These are phyloP conservation scores for Channa striata DNA, from an alignment of 2,797 vertebrate species.

Conservation along the genomic window DNA sequence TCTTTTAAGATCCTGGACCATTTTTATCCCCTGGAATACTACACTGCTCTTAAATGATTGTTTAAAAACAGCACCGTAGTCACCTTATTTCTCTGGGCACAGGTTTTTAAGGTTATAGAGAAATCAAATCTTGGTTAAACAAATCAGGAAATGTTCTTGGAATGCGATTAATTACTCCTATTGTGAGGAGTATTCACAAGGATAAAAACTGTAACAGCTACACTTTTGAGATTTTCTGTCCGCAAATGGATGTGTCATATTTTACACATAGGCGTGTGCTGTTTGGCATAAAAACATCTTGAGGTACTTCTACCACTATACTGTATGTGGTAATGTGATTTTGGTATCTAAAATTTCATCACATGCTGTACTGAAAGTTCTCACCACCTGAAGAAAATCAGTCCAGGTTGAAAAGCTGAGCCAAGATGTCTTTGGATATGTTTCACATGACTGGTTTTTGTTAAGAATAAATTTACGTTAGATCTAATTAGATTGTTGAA, in stretches of 20 bases:
- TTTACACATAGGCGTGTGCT: constrained; percentile 43
- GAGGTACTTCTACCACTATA: constrained; percentile 54
- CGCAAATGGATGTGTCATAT: constrained; percentile 24
- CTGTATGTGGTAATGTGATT: constrained; percentile 56
- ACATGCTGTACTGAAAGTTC: constrained; percentile 46
- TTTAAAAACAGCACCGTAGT: constrained; percentile 14
- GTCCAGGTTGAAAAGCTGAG: constrained; percentile 21
- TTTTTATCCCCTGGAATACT: constrained; percentile 26
- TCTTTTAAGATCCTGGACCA: constrained; percentile 28
- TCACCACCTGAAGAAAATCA: constrained; percentile 32
- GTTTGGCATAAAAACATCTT: constrained; percentile 47
- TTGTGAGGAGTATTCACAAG: constrained; percentile 11
- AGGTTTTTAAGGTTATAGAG: constrained; percentile 1
- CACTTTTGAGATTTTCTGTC: constrained; percentile 24
- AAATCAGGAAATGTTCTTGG: constrained; percentile 10
- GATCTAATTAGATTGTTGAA: constrained; percentile 5
- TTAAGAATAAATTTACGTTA: constrained; percentile 24
- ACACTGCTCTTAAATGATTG: constrained; percentile 26
- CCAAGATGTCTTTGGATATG: constrained; percentile 20
- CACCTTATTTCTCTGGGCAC: constrained; percentile 24
- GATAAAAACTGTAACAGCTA: not conserved
- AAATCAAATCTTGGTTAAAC: constrained; percentile 17
- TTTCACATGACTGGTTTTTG: constrained; percentile 22
- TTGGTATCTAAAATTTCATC: constrained; percentile 53
- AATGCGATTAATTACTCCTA: constrained; percentile 22